Percentiles rank a stretch among this genome's conserved stretches.
phyloP scores from a whole-genome alignment of 2,113 vertebrate genomes.

The Pseudorhombus dupliciocellatus region DNA sequence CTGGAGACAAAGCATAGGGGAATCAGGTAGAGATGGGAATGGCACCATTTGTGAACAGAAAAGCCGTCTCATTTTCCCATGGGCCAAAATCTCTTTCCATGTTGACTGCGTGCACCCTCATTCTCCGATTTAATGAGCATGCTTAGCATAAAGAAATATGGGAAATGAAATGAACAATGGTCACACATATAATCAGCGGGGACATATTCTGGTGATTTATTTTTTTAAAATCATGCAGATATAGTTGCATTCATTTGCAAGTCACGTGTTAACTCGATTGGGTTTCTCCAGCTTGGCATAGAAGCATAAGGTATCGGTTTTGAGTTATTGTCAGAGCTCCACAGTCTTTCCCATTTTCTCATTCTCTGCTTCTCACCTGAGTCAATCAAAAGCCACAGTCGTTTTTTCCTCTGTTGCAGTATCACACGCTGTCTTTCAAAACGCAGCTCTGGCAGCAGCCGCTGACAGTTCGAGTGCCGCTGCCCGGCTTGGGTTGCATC shows the following conservation, averaged over 20 bases:
- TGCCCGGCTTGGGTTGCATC: conserved; percentile 21
- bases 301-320: conserved; percentile 31
- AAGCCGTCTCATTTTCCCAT: conserved; percentile 38
- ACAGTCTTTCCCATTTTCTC: conserved; percentile 34
- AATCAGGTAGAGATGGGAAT: conserved; percentile 47
- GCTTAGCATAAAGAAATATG: conserved; percentile 5
- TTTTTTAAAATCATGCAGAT: conserved; percentile 6
- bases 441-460: conserved; percentile 20
- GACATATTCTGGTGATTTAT: neutral
- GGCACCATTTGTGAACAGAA: conserved; percentile 32
- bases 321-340: conserved; percentile 37
- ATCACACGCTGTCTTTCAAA: conserved; percentile 27
- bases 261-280: conserved; percentile 16
- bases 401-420: conserved; percentile 27
- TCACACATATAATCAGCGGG: conserved; percentile 12
- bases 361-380: conserved; percentile 25
- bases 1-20: conserved; percentile 53
- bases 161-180: neutral
- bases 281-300: conserved; percentile 26
- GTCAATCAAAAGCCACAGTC: conserved; percentile 44
- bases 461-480: neutral
- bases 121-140: conserved; percentile 43
- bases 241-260: neutral
- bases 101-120: conserved; percentile 18
- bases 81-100: conserved; percentile 16